phyloP scores from a whole-genome alignment of 2,797 vertebrate species.

The Hemitrygon akajei region DNA sequence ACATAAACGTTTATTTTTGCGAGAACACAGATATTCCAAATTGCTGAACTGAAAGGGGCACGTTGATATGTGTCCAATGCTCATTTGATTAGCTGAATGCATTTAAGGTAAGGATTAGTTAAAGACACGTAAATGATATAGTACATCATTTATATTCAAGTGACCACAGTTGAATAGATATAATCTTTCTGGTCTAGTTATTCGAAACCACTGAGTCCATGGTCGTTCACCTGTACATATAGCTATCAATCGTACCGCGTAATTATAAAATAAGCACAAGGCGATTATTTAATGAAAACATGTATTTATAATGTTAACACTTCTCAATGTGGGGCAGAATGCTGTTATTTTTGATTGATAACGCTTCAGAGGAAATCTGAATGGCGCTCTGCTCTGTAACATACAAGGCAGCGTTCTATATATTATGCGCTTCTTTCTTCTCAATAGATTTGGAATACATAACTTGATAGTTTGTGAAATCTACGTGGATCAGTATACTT shows the following conservation, averaged over 20 bases:
- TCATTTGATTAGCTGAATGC: too few species aligned
- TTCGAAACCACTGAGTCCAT: not conserved
- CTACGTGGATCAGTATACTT: too few species aligned
- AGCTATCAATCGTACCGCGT: not conserved
- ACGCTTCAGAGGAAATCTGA: not conserved
- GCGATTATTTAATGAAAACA: not conserved
- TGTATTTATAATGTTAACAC: not conserved
- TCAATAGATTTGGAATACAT: not conserved
- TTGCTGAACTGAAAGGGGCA: not conserved
- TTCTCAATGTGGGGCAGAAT: not conserved
- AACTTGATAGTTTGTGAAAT: not conserved
- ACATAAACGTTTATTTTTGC: not conserved
- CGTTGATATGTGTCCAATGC: not conserved
- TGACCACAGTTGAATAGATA: not conserved
- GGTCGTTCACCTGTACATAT: not conserved
- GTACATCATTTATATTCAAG: not conserved
- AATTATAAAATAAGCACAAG: not conserved
- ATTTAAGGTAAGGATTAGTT: not conserved
- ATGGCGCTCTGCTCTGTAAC: not conserved
- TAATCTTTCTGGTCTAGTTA: not conserved
- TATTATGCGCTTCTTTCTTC: not conserved
- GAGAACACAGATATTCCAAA: not conserved
- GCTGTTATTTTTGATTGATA: not conserved
- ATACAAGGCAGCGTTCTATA: not conserved
- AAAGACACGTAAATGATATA: not conserved